Percentiles rank a stretch among this genome's conserved stretches.
Evolutionary conservation across 30 jellyfish, hydroid and myxozoan species (phyloP).

Genomic region (Chrysaora quinquecirrha): DNA sequence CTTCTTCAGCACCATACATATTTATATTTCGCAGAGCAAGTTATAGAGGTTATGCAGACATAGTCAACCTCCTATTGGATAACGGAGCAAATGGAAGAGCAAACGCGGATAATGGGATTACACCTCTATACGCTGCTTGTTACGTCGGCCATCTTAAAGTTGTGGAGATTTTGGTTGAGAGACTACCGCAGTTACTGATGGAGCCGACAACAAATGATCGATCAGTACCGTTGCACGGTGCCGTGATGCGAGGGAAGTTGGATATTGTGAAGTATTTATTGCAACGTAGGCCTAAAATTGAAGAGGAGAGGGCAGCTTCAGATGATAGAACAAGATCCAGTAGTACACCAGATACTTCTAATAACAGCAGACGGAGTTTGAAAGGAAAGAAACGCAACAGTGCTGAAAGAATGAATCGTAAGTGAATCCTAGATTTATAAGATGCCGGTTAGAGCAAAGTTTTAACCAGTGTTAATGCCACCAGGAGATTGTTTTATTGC

Average conservation of each 20-base stretch:
- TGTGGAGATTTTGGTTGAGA: constrained; percentile 40
- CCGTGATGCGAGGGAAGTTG: constrained; percentile 58
- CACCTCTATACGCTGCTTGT: constrained; percentile 91
- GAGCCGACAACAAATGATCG: constrained; percentile 69
- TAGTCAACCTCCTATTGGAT: constrained; percentile 79
- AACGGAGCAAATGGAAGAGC: constrained; percentile 93
- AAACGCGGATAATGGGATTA: constrained; percentile 81
- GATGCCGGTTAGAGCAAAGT: too few relatives aligned
- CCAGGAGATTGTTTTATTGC: too few relatives aligned
- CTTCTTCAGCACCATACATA: too few relatives aligned
- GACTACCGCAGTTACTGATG: constrained; percentile 61
- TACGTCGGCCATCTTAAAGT: constrained; percentile 77
- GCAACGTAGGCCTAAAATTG: constrained; percentile 32
- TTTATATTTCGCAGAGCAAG: too few relatives aligned
- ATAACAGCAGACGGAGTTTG: too few relatives aligned
- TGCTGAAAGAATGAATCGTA: too few relatives aligned
- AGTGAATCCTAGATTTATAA: too few relatives aligned
- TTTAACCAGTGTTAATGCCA: too few relatives aligned
- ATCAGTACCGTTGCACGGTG: constrained; percentile 88
- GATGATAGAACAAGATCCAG: too few relatives aligned
- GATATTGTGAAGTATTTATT: constrained; percentile 64
- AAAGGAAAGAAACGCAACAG: too few relatives aligned
- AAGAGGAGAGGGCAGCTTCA: not conserved
- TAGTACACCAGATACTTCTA: too few relatives aligned
- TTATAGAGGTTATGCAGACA: constrained; percentile 65